Evolutionary conservation across 37 sponge, comb jelly and placozoan species (phyloP).

Genomic region (Aplysina aerophoba): DNA sequence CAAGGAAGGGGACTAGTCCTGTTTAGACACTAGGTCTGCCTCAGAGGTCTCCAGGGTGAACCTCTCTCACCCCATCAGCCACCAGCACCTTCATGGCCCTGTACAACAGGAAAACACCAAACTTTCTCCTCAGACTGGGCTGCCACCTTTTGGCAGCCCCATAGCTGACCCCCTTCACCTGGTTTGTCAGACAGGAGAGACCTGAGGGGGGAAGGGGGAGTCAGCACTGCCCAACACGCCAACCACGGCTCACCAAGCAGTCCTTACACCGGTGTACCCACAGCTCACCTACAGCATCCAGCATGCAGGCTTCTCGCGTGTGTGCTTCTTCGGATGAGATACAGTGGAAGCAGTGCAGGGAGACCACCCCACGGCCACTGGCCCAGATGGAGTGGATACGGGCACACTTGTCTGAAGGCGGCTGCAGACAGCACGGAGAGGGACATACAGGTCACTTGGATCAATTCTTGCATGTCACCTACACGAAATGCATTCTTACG

Average conservation of each 20-base stretch:
- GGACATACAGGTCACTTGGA: too few relatives aligned
- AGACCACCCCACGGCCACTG: slow-evolving; percentile 76
- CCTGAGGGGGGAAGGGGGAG: slow-evolving; percentile 50
- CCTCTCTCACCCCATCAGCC: slow-evolving; percentile 55
- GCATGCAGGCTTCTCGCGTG: slow-evolving; percentile 86
- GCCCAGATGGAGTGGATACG: slow-evolving; percentile 82
- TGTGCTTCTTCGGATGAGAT: slow-evolving; percentile 82
- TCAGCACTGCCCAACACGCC: too few relatives aligned
- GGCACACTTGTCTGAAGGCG: slow-evolving; percentile 54
- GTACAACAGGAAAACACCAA: slow-evolving; percentile 86
- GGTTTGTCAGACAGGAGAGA: slow-evolving; percentile 76
- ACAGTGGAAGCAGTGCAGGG: slow-evolving; percentile 80
- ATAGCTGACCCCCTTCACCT: slow-evolving; percentile 69
- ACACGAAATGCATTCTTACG: too few relatives aligned
- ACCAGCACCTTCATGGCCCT: slow-evolving; percentile 58
- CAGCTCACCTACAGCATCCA: slow-evolving; percentile 82
- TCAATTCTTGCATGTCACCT: too few relatives aligned
- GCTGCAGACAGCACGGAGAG: background rate
- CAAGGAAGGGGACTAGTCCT: too few relatives aligned
- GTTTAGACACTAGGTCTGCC: too few relatives aligned
- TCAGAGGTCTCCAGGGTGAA: background rate
- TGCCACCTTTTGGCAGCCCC: slow-evolving; percentile 61
- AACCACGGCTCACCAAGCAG: too few relatives aligned
- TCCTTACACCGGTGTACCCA: too few relatives aligned
- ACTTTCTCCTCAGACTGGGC: slow-evolving; percentile 45